Conservation (phyloP, 1,140 invertebrate species). For the Drosophila guanche region DNA sequence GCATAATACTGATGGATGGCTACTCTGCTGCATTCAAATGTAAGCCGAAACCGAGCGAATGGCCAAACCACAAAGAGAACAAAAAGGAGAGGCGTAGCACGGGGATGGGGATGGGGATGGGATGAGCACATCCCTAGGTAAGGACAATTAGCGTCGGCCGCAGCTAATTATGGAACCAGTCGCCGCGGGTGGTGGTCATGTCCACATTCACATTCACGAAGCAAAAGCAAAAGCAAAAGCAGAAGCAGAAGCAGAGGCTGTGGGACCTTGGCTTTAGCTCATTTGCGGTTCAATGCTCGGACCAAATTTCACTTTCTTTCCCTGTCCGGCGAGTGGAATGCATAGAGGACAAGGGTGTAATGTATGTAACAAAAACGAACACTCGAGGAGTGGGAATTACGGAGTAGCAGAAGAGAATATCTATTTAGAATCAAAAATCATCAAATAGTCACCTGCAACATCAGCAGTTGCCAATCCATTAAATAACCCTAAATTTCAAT, state of each 20-base stretch:
- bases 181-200: conserved; percentile 50
- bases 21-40: conserved; percentile 8
- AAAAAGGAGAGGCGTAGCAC: neutral
- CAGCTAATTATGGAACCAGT: conserved; percentile 68
- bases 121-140: conserved; percentile 18
- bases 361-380: no score
- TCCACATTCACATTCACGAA: neutral
- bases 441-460: no score
- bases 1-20: no score
- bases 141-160: conserved; percentile 64
- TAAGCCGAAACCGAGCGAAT: neutral
- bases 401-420: no score
- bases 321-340: no score
- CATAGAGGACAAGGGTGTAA: no score
- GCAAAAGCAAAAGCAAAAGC: no score
- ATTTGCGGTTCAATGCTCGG: conserved; percentile 56
- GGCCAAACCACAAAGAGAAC: neutral
- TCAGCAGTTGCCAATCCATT: no score
- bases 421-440: no score
- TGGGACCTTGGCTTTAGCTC: neutral
- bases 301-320: conserved; percentile 41
- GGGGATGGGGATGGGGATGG: conserved; percentile 7
- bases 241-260: no score
- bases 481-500: no score
- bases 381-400: no score